Base-by-base conservation (phyloP, 2,797 vertebrate genomes). In the Eospalax fontanierii region DNA sequence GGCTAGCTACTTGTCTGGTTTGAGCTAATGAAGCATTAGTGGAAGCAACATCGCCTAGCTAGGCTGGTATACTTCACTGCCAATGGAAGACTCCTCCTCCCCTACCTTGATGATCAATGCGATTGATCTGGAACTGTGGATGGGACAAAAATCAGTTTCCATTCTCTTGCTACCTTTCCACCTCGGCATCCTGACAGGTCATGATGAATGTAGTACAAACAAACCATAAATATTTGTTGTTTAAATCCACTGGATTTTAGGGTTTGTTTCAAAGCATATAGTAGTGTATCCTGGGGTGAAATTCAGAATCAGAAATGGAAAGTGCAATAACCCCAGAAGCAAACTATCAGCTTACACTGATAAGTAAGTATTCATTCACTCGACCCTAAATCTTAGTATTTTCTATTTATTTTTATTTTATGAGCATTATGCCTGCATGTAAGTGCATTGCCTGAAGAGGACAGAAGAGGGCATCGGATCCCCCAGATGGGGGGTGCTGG, bases 291-390 rank as follows among this genome's bases (percentile, higher is more conserved):
- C 38, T 66, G 35, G 76, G 61, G 66, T 90, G 22, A 50, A 86
- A 76, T 82, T 78, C 78, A 59, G 28, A 87, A 81, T 84, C 66
- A 91, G 83, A 96, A 91, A 91, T 66, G 15, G 82, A 91, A 59
- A 89, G 10, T 86, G 35, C 70, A 92, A 90, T 83, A 85, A 87
- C 63, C 57, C 30, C 68, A 95, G 57, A 92, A 86, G 28, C 46
- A 97, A 96, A 80, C 68, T 86, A 70, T 86, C 59, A 87, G 76
- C 68, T 88, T 90, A 85, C 9, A 85, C 2, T 85, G 35, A 88
- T 73, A 40, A 95, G 54, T 87, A 89, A 92, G 50, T 73, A 91
- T 38, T 79, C 33, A 59, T 71, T 46, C 66, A 90, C 19, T 16
- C 8, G 89, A 94, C 50, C 2, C 50, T 54, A 54, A 54, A 54